These are phyloP conservation scores for Varanus salvator DNA, from an alignment of 2,113 vertebrate genomes.

Conservation along the genomic window DNA sequence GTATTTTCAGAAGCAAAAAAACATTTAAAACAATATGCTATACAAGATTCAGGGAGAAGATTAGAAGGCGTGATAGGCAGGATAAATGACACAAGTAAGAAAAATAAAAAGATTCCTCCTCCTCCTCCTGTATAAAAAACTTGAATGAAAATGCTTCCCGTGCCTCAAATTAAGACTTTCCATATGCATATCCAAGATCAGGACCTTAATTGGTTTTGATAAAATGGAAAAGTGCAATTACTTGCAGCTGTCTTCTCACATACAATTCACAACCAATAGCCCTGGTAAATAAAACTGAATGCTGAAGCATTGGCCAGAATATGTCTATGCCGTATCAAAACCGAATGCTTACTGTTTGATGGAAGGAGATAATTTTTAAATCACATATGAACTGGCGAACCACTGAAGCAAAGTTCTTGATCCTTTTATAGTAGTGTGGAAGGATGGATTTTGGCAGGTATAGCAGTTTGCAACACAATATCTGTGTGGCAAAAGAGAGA, in stretches of 20 bases:
- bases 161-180: conserved; percentile 1
- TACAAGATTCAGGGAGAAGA: neutral
- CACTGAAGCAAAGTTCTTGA: conserved; percentile 21
- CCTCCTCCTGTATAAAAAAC: neutral
- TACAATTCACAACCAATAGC: conserved; percentile 24
- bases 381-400: conserved; percentile 5
- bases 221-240: conserved; percentile 22
- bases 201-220: conserved; percentile 14
- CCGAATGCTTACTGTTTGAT: conserved; percentile 11
- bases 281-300: conserved; percentile 21
- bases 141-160: neutral
- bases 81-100: neutral
- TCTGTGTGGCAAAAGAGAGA: neutral
- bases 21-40: neutral
- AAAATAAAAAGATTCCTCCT: neutral
- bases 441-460: neutral
- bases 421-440: neutral
- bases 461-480: neutral
- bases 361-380: conserved; percentile 17
- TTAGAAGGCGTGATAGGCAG: neutral
- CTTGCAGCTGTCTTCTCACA: conserved; percentile 18
- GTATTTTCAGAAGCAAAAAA: neutral
- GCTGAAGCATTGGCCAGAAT: neutral
- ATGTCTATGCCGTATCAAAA: conserved; percentile 24
- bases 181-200: conserved; percentile 1